Conservation (phyloP, 2,888 invertebrate genomes). For the Folsomia manolachei region DNA sequence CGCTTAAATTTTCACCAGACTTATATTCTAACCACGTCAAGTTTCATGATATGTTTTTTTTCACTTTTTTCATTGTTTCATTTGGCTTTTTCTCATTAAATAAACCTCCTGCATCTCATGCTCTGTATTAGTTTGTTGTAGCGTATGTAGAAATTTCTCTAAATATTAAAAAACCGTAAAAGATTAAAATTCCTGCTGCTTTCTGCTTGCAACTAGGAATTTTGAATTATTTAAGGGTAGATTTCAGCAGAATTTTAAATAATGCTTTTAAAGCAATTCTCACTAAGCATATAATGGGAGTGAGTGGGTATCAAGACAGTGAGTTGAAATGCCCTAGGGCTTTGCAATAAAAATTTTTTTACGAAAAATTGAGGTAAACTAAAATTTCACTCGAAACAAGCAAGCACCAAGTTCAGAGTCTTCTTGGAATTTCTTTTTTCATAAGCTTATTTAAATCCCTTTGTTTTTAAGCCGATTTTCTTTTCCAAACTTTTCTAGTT, state of each 20-base stretch:
- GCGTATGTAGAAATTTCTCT: background rate
- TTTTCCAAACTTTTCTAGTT: background rate
- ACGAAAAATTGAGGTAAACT: background rate
- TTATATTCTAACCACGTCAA: background rate
- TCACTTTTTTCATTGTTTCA: background rate
- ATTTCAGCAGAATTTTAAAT: background rate
- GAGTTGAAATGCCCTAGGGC: background rate
- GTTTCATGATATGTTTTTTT: background rate
- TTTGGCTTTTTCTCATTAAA: background rate
- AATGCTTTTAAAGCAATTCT: background rate
- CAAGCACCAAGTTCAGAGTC: no score
- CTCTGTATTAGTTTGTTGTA: no score
- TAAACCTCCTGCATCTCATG: no score
- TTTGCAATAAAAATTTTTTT: background rate
- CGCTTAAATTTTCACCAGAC: background rate
- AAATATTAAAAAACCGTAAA: background rate
- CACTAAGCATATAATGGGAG: background rate
- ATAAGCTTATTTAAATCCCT: background rate
- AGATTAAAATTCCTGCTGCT: background rate
- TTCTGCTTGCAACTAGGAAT: background rate
- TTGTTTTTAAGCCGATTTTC: conserved; percentile 8
- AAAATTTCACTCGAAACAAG: no score
- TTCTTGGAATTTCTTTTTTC: background rate
- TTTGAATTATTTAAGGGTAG: background rate
- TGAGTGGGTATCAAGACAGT: no score